Conservation (phyloP, 2,888 invertebrate genomes). For the Acrobasis repandana region DNA sequence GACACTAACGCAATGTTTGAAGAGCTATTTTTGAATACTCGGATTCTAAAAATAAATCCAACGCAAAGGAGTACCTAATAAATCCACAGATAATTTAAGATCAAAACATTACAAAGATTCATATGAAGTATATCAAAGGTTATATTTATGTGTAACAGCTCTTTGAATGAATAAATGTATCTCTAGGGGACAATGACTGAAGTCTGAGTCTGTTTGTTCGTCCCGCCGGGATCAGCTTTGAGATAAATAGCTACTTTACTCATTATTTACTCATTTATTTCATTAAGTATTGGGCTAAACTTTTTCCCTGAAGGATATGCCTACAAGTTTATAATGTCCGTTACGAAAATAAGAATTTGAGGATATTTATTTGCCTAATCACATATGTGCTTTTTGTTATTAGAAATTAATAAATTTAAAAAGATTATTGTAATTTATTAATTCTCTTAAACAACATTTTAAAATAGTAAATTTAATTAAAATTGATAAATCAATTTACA, state of each 20-base stretch:
- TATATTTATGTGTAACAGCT: slow-evolving; percentile 20
- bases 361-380: no score
- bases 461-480: no score
- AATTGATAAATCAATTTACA: no score
- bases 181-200: slow-evolving; percentile 18
- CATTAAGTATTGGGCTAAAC: neutral
- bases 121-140: slow-evolving; percentile 16
- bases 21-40: neutral
- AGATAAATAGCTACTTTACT: slow-evolving; percentile 11
- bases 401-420: neutral
- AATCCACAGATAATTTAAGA: neutral
- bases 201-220: slow-evolving; percentile 20
- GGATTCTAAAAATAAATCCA: neutral
- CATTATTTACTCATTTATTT: neutral
- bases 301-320: no score
- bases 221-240: slow-evolving; percentile 10
- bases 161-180: slow-evolving; percentile 22
- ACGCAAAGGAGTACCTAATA: neutral
- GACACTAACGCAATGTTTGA: neutral
- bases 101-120: slow-evolving; percentile 1
- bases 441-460: no score
- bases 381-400: neutral
- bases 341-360: neutral
- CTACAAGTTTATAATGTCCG: neutral
- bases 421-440: no score